Evolutionary conservation across 2,113 vertebrate genomes (phyloP).

Genomic region (Varanus salvator): DNA sequence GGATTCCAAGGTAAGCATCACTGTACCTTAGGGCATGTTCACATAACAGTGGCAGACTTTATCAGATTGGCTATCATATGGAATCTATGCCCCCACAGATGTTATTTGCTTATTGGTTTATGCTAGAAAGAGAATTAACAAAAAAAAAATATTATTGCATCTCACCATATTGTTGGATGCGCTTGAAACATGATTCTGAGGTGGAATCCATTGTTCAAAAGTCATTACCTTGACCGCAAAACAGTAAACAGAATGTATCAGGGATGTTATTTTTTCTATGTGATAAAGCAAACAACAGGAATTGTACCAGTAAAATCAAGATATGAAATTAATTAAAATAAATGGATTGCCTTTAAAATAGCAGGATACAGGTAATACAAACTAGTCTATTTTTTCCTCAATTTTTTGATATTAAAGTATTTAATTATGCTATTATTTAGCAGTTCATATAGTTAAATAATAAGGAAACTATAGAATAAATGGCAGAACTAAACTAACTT

Average conservation of each 20-base stretch:
- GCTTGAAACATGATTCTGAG: slow-evolving; percentile 39
- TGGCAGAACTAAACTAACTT: background rate
- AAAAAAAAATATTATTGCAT: slow-evolving; percentile 21
- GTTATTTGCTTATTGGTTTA: background rate
- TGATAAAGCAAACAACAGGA: background rate
- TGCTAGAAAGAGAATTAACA: background rate
- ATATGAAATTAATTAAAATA: background rate
- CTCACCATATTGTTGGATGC: slow-evolving; percentile 66
- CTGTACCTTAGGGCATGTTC: background rate
- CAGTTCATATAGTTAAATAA: background rate
- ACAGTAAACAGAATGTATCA: background rate
- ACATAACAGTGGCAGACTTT: background rate
- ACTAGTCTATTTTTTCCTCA: background rate
- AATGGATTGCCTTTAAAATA: background rate
- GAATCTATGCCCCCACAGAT: background rate
- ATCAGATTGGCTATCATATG: background rate
- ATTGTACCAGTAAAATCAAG: background rate
- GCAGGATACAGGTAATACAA: background rate
- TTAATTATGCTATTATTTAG: background rate
- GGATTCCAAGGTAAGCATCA: background rate
- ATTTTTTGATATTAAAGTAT: background rate
- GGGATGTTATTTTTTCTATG: background rate
- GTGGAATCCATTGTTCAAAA: slow-evolving; percentile 72
- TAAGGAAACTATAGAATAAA: background rate
- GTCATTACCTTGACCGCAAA: slow-evolving; percentile 62